Percentiles rank a stretch among this genome's conserved stretches.
phyloP scores from a whole-genome alignment of 1,140 invertebrate species.

The Oryzaephilus surinamensis region DNA sequence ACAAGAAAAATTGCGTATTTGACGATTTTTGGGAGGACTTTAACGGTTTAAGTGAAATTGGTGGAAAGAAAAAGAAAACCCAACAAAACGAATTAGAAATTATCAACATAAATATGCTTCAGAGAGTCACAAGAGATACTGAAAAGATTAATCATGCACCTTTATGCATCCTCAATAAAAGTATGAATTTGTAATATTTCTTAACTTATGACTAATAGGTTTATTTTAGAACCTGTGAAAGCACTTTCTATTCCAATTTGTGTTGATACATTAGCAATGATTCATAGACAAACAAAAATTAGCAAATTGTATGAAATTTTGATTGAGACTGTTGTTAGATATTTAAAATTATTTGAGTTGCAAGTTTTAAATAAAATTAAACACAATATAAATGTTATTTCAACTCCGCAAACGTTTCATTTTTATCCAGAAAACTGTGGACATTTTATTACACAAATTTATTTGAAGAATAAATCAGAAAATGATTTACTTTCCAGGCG shows the following conservation, averaged over 20 bases:
- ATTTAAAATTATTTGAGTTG: conserved; percentile 49
- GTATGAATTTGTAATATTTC: conserved; percentile 17
- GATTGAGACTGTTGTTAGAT: conserved; percentile 59
- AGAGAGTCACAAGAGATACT: conserved; percentile 30
- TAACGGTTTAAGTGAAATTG: conserved; percentile 27
- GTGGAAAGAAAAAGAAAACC: conserved; percentile 39
- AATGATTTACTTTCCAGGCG: conserved; percentile 46
- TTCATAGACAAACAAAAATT: conserved; percentile 50
- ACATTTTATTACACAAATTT: conserved; percentile 64
- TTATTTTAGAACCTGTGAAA: conserved; percentile 37
- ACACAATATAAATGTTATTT: conserved; percentile 10
- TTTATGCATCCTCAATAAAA: conserved; percentile 31
- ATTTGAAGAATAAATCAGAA: conserved; percentile 50
- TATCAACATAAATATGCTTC: conserved; percentile 37
- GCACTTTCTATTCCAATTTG: conserved; percentile 46
- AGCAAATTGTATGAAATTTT: conserved; percentile 57
- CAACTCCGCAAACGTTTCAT: conserved; percentile 48
- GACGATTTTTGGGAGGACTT: conserved; percentile 43
- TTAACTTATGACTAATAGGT: conserved; percentile 14
- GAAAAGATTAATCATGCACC: conserved; percentile 26
- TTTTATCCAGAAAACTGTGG: conserved; percentile 53
- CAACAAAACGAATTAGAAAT: conserved; percentile 35
- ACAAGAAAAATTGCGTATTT: conserved; percentile 41
- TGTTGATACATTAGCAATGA: conserved; percentile 60
- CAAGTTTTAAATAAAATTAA: conserved; percentile 28